These are phyloP conservation scores for Hymenopus coronatus DNA, from an alignment of 2,888 invertebrate species.

Conservation along the genomic window DNA sequence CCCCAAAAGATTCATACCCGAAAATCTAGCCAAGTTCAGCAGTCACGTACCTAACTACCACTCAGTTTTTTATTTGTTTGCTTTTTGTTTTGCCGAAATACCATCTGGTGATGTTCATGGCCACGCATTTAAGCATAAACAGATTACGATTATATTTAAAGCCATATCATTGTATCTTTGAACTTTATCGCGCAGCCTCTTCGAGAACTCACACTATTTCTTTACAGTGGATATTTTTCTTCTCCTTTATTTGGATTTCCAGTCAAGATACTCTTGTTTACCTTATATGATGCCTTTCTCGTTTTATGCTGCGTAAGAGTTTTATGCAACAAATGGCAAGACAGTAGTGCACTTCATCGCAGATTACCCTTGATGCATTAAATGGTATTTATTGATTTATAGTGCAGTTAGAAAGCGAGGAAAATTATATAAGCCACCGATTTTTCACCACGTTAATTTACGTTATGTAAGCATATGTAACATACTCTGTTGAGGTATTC, in stretches of 20 bases:
- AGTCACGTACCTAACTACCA: too few species aligned
- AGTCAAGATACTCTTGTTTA: background rate
- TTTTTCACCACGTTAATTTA: too few species aligned
- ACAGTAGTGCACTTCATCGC: too few species aligned
- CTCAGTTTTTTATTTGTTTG: too few species aligned
- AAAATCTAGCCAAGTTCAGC: too few species aligned
- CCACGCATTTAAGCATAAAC: background rate
- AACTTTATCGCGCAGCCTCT: background rate
- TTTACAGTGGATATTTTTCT: background rate
- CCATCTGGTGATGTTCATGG: background rate
- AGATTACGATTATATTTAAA: background rate
- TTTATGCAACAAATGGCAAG: background rate
- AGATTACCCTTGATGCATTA: background rate
- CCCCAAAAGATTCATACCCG: too few species aligned
- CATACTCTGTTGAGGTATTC: too few species aligned
- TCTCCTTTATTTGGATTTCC: background rate
- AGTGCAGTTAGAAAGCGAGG: background rate
- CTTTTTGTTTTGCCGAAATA: background rate
- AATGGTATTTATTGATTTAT: background rate
- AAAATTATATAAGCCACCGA: too few species aligned
- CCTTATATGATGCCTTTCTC: background rate
- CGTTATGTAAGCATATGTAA: too few species aligned
- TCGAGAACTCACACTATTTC: background rate
- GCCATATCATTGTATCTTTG: background rate
- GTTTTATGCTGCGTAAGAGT: background rate